Percentiles rank a stretch among this genome's conserved stretches.
Conservation (phyloP, 30 jellyfish, hydroid and myxozoan genomes). For the Hydractinia symbiolongicarpus region DNA sequence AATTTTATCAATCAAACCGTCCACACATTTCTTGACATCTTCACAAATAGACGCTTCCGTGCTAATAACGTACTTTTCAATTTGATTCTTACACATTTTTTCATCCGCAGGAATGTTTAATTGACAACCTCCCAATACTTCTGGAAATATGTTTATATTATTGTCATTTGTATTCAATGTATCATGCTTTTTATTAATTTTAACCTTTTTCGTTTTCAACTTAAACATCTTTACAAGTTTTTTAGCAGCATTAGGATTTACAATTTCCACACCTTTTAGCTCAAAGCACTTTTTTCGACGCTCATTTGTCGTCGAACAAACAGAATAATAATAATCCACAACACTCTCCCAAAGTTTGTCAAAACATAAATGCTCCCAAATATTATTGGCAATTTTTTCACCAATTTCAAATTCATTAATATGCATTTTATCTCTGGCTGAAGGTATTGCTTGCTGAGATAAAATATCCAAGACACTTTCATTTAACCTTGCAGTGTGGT, state of each 20-base stretch:
- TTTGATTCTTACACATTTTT: neutral
- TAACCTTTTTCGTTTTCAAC: slow-evolving; percentile 39
- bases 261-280: slow-evolving; percentile 37
- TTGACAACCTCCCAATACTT: neutral
- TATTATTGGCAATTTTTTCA: slow-evolving; percentile 20
- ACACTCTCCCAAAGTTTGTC: slow-evolving; percentile 83
- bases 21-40: neutral
- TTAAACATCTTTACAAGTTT: slow-evolving; percentile 39
- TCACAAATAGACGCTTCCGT: neutral
- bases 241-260: neutral
- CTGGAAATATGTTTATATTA: neutral
- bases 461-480: neutral
- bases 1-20: neutral
- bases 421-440: neutral
- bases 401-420: slow-evolving; percentile 7
- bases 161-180: neutral
- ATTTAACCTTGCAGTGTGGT: neutral
- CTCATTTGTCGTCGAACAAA: slow-evolving; percentile 67
- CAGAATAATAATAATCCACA: slow-evolving; percentile 69
- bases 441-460: neutral
- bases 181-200: neutral
- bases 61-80: neutral
- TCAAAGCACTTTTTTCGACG: slow-evolving; percentile 46
- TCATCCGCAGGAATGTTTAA: neutral
- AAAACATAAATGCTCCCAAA: slow-evolving; percentile 61